phyloP scores from a whole-genome alignment of 2,888 invertebrate genomes.

The Ennomos fuscantarius region DNA sequence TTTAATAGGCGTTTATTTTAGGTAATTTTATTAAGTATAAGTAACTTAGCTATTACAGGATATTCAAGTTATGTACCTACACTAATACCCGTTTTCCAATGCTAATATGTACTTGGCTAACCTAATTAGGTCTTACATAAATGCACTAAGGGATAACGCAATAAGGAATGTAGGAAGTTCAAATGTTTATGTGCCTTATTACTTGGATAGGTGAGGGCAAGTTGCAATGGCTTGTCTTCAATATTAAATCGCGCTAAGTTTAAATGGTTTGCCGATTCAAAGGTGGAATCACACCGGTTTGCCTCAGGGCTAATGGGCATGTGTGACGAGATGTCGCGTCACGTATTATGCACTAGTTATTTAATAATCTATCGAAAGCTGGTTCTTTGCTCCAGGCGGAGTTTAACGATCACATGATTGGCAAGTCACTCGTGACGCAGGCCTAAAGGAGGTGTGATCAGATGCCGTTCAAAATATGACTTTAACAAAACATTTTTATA shows the following conservation, averaged over 20 bases:
- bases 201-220: conserved; percentile 1
- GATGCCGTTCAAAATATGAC: conserved; percentile 18
- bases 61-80: no score
- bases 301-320: conserved; percentile 21
- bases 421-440: conserved; percentile 35
- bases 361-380: conserved; percentile 40
- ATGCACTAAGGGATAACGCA: neutral
- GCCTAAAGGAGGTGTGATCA: conserved; percentile 19
- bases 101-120: neutral
- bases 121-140: neutral
- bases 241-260: neutral
- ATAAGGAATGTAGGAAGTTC: neutral
- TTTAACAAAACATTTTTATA: neutral
- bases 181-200: conserved; percentile 2
- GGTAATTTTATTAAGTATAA: no score
- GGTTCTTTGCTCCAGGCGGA: conserved; percentile 37
- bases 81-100: no score
- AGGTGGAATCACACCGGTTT: conserved; percentile 17
- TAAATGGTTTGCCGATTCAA: conserved; percentile 1
- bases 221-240: neutral
- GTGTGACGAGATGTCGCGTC: conserved; percentile 33
- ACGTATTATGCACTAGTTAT: conserved; percentile 39
- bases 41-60: no score
- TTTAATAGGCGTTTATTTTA: no score
- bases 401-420: conserved; percentile 36